These are phyloP conservation scores for Ophion ventricosus DNA, from an alignment of 2,888 invertebrate species.

Conservation along the genomic window DNA sequence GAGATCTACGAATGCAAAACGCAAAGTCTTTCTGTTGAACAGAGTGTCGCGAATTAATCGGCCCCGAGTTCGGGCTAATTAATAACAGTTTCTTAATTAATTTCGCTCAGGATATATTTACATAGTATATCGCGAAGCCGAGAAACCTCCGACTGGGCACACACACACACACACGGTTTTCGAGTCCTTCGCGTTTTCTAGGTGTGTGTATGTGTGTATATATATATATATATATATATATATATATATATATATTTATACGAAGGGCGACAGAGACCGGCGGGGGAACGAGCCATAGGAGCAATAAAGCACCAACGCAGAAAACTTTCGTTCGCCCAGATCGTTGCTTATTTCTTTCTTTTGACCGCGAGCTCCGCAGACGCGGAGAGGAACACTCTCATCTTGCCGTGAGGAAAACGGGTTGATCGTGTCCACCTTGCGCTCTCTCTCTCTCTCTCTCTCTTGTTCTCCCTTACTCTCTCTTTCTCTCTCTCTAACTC, in stretches of 20 bases:
- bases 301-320: conserved; percentile 66
- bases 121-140: conserved; percentile 40
- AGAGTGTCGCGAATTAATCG: conserved; percentile 65
- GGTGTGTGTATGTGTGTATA: conserved; percentile 24
- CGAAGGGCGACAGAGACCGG: conserved; percentile 53
- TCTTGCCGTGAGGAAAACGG: conserved; percentile 71
- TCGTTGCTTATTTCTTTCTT: conserved; percentile 60
- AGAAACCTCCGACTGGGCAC: conserved; percentile 44
- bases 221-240: conserved; percentile 14
- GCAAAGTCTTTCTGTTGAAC: conserved; percentile 46
- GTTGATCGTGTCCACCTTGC: conserved; percentile 65
- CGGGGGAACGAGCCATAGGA: conserved; percentile 52
- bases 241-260: conserved; percentile 29
- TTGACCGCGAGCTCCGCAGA: conserved; percentile 36
- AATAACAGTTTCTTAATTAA: conserved; percentile 65
- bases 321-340: conserved; percentile 61
- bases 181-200: conserved; percentile 41
- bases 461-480: conserved; percentile 4
- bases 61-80: conserved; percentile 51
- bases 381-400: conserved; percentile 49
- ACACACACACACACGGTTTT: conserved; percentile 6
- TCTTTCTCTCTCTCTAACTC: conserved; percentile 17
- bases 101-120: conserved; percentile 48
- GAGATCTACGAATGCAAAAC: conserved; percentile 53
- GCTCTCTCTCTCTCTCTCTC: conserved; percentile 32